A percentile compares a stretch with the other conserved stretches of the same genome.
These are phyloP conservation scores for Eupithecia subumbrata DNA, from an alignment of 2,888 invertebrate genomes.

Conservation along the genomic window DNA sequence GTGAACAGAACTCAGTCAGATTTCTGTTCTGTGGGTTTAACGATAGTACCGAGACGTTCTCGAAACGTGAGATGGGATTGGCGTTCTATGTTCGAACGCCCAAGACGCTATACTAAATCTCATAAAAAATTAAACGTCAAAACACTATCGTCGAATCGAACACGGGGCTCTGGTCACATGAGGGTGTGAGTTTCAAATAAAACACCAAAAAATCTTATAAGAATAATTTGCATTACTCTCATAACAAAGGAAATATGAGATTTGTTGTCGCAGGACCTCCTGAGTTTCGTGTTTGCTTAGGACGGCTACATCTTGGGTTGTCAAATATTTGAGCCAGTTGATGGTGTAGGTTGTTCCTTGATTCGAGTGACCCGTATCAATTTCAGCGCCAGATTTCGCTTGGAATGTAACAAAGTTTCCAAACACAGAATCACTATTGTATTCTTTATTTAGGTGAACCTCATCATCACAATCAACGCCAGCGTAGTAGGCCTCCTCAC, in stretches of 20 bases:
- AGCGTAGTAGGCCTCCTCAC: too few relatives aligned
- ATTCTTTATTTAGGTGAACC: not conserved
- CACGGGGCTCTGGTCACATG: too few relatives aligned
- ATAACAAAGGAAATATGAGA: constrained; percentile 38
- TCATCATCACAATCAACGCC: not conserved
- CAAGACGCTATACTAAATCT: not conserved
- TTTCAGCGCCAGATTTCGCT: constrained; percentile 27
- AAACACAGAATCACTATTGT: not conserved
- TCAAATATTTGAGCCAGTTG: constrained; percentile 40
- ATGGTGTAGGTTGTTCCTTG: constrained; percentile 30
- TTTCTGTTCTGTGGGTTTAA: too few relatives aligned
- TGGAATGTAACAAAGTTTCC: constrained; percentile 5
- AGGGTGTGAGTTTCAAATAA: not conserved
- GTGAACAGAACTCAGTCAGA: not conserved
- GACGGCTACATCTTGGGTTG: constrained; percentile 35
- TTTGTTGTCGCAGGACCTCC: constrained; percentile 29
- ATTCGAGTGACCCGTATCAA: constrained; percentile 32
- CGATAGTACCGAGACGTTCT: not conserved
- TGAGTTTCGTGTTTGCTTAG: constrained; percentile 32
- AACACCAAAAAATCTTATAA: constrained; percentile 13
- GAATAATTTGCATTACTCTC: constrained; percentile 25
- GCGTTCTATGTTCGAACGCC: not conserved
- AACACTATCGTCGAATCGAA: not conserved
- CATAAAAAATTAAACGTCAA: not conserved
- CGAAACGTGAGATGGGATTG: too few relatives aligned